Percentiles rank a stretch among this genome's conserved stretches.
These are phyloP conservation scores for Thamnophis sirtalis DNA, from an alignment of 2,113 vertebrate species.

Conservation along the genomic window DNA sequence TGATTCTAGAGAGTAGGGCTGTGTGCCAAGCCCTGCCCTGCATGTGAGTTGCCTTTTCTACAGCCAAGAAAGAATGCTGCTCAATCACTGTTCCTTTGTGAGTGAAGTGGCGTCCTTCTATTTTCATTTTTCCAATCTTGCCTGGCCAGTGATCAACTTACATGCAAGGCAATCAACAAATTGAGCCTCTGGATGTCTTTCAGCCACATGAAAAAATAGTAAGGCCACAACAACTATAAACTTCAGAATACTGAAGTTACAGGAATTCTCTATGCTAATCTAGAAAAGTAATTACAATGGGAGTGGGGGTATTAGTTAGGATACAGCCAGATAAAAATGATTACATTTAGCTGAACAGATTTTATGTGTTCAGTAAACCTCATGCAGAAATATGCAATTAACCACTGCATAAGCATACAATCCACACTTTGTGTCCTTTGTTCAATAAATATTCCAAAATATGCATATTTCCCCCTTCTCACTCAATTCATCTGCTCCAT, in stretches of 20 bases:
- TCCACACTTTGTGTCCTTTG: neutral
- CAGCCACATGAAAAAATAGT: neutral
- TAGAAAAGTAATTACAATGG: conserved; percentile 17
- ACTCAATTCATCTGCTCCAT: neutral
- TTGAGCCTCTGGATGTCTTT: neutral
- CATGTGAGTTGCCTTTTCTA: neutral
- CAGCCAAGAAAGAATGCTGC: neutral
- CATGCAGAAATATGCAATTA: too few species aligned
- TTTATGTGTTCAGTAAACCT: neutral
- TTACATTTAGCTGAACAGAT: conserved; percentile 6
- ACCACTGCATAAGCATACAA: neutral
- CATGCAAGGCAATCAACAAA: neutral
- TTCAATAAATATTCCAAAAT: neutral
- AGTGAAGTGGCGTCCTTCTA: neutral
- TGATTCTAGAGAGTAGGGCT: neutral
- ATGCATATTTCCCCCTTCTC: neutral
- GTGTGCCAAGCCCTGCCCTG: neutral
- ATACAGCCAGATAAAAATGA: neutral
- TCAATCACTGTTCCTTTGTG: neutral
- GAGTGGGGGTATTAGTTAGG: neutral
- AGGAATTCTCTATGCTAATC: neutral
- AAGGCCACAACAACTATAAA: conserved; percentile 2
- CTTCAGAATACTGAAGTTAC: neutral
- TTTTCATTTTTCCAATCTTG: neutral
- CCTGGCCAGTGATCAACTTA: neutral